phyloP scores from a whole-genome alignment of 2,888 invertebrate genomes.

The Epirrhoe tristata region DNA sequence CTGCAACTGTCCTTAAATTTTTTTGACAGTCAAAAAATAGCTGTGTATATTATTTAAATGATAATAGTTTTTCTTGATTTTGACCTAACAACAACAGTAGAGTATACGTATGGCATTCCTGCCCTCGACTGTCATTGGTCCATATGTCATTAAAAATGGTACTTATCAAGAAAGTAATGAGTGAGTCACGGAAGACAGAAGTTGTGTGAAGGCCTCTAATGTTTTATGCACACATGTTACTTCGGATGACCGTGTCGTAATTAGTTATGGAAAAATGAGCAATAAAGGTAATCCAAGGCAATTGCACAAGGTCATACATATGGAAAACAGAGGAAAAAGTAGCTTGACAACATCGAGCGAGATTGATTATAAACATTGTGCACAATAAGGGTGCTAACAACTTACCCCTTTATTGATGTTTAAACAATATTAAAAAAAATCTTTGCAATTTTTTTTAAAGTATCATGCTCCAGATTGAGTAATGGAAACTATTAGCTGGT shows the following conservation, averaged over 20 bases:
- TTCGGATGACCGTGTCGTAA: constrained; percentile 35
- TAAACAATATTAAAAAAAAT: too few relatives aligned
- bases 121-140: neutral
- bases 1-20: too few relatives aligned
- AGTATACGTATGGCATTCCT: neutral
- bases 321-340: constrained; percentile 23
- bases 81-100: neutral
- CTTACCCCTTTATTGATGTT: too few relatives aligned
- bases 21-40: too few relatives aligned
- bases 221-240: constrained; percentile 39
- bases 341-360: constrained; percentile 14
- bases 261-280: constrained; percentile 41
- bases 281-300: constrained; percentile 35
- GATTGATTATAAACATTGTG: neutral
- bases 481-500: too few relatives aligned
- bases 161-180: constrained; percentile 36
- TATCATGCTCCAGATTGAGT: too few relatives aligned
- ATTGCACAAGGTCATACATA: constrained; percentile 30
- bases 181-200: constrained; percentile 48
- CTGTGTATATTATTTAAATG: too few relatives aligned
- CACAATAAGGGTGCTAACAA: too few relatives aligned
- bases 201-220: constrained; percentile 49
- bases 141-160: neutral
- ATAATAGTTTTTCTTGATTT: too few relatives aligned
- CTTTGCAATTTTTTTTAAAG: too few relatives aligned